These are phyloP conservation scores for Agrilus biguttatus DNA, from an alignment of 2,888 invertebrate genomes.

Conservation along the genomic window DNA sequence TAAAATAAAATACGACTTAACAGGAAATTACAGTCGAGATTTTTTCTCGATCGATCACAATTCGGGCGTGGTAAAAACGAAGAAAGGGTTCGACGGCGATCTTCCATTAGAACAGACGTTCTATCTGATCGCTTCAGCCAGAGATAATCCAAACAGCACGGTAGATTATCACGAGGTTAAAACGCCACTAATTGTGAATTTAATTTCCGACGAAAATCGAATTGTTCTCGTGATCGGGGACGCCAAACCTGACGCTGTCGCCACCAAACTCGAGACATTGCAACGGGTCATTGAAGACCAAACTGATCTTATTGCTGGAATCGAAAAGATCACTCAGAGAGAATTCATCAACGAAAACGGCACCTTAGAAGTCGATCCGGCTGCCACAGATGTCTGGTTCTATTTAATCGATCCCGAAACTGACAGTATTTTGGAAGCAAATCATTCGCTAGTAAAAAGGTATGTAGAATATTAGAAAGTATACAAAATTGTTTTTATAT, in stretches of 20 bases:
- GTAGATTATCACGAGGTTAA: constrained; percentile 47
- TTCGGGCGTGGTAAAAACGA: constrained; percentile 63
- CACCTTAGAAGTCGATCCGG: constrained; percentile 52
- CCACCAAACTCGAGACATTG: constrained; percentile 37
- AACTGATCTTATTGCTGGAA: constrained; percentile 60
- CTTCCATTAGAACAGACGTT: constrained; percentile 52
- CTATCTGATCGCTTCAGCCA: constrained; percentile 55
- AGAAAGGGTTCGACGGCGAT: constrained; percentile 55
- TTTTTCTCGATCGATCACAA: constrained; percentile 60
- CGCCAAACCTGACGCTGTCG: constrained; percentile 55
- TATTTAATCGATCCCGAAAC: constrained; percentile 69
- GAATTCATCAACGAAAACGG: constrained; percentile 61
- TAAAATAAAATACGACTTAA: constrained; percentile 51
- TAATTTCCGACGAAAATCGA: constrained; percentile 62
- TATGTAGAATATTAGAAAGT: no score
- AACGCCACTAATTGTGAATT: constrained; percentile 58
- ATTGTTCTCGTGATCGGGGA: constrained; percentile 65
- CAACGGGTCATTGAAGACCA: constrained; percentile 52
- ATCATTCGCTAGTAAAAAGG: constrained; percentile 55
- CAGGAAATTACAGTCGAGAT: constrained; percentile 33
- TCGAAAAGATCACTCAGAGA: constrained; percentile 71
- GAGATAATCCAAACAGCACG: constrained; percentile 56
- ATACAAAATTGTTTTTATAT: no score
- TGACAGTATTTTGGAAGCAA: constrained; percentile 58
- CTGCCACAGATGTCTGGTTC: constrained; percentile 77